phyloP scores from a whole-genome alignment of 2,113 vertebrate genomes.

The Ciconia stormi region DNA sequence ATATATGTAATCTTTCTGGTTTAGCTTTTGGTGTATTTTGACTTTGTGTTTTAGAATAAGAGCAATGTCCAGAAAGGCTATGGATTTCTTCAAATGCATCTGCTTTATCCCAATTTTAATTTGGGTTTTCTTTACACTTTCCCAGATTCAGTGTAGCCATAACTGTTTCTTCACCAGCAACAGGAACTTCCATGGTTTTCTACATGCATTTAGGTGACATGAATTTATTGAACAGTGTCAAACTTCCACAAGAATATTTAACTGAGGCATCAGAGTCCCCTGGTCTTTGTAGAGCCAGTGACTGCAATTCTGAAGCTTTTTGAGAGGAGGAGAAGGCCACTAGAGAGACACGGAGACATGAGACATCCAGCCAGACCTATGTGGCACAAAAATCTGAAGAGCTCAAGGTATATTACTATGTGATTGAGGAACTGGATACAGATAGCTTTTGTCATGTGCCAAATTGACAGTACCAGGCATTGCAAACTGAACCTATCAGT shows the following conservation, averaged over 20 bases:
- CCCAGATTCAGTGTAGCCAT: not conserved
- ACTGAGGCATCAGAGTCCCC: not conserved
- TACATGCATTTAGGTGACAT: not conserved
- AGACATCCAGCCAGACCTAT: not conserved
- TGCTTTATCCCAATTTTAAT: not conserved
- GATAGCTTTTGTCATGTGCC: not conserved
- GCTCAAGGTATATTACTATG: not conserved
- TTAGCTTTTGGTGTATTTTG: not conserved
- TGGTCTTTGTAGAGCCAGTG: not conserved
- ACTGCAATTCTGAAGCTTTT: not conserved
- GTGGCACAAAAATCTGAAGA: not conserved
- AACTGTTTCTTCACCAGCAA: not conserved
- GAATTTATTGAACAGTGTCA: not conserved
- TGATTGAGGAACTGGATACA: not conserved
- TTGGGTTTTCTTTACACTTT: not conserved
- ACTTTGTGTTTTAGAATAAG: not conserved
- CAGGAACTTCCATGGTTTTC: not conserved
- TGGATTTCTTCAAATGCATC: not conserved
- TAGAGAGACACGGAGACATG: not conserved
- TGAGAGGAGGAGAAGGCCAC: not conserved
- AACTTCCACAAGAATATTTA: not conserved
- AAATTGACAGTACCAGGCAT: not conserved
- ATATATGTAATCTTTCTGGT: not conserved
- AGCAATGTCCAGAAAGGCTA: not conserved
- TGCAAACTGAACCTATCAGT: not conserved